phyloP scores from a whole-genome alignment of 2,888 invertebrate genomes.

The Nomada ruficornis region DNA sequence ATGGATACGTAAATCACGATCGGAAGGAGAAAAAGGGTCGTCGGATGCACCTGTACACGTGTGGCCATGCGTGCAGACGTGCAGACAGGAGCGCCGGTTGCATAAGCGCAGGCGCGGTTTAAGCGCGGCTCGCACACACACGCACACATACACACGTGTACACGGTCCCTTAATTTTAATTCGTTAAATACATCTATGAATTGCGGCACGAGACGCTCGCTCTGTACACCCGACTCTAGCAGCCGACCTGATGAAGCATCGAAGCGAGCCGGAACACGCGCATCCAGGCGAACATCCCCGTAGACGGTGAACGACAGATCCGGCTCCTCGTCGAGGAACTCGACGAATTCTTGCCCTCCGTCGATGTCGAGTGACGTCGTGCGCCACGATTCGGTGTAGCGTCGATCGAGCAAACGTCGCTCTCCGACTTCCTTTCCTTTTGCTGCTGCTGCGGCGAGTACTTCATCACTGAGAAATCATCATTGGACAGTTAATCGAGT shows the following conservation, averaged over 20 bases:
- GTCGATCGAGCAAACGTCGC: slow-evolving; percentile 78
- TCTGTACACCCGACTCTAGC: slow-evolving; percentile 70
- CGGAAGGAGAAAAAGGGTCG: slow-evolving; percentile 41
- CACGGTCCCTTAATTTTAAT: slow-evolving; percentile 44
- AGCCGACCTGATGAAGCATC: slow-evolving; percentile 81
- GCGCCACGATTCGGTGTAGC: slow-evolving; percentile 75
- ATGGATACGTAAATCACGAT: slow-evolving; percentile 54
- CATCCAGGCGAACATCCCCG: slow-evolving; percentile 83
- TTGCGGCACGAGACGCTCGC: slow-evolving; percentile 38
- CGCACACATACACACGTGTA: slow-evolving; percentile 40
- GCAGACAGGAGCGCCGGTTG: slow-evolving; percentile 9
- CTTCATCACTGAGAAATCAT: slow-evolving; percentile 77
- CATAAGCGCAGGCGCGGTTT: slow-evolving; percentile 36
- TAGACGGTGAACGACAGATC: slow-evolving; percentile 75
- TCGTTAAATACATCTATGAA: slow-evolving; percentile 62
- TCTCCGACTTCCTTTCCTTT: slow-evolving; percentile 82
- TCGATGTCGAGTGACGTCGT: slow-evolving; percentile 56
- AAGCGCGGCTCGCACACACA: slow-evolving; percentile 21
- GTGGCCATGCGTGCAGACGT: slow-evolving; percentile 36
- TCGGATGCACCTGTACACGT: slow-evolving; percentile 51
- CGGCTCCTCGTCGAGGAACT: slow-evolving; percentile 67
- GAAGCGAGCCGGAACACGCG: slow-evolving; percentile 81
- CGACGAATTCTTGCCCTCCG: slow-evolving; percentile 72
- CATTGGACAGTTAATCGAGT: slow-evolving; percentile 30
- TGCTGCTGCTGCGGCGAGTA: slow-evolving; percentile 82